Base-by-base conservation (phyloP, 2,797 vertebrate species). In the Tenualosa ilisha region DNA sequence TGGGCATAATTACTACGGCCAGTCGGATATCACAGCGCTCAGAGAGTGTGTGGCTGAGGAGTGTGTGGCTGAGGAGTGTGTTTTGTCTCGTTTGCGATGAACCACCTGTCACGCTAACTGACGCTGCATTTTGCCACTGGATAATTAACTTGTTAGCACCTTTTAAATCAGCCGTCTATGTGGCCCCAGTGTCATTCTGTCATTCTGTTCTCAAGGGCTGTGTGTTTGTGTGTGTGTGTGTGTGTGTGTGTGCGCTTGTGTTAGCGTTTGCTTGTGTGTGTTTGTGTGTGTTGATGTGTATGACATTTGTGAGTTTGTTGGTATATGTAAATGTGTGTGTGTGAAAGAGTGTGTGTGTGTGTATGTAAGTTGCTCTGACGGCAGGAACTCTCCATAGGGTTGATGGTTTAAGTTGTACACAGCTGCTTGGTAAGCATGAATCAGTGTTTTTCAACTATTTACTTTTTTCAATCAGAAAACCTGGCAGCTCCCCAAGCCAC, bases 381-480 rank as follows among this genome's bases (percentile, higher is more conserved):
- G 68, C 68, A 75, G 37, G 15, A 43, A 15, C 15, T 20, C 31
- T 40, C 68, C 68, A 37, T 37, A 6, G 68, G 68, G 68, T 31
- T 75, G 68, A 8, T 1, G 13, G 68, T 20, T 75, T 13, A 40
- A 15, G 31, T 13, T 40, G 31, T 7, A 75, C 37, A 40, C 68
- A 75, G 68, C 68, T 75, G 31, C 40, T 75, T 17, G 31, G 68
- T 31, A 43, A 43, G 68, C 68, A 75, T 75, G 68, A 75, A 75
- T 75, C 68, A 75, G 31, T 75, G 68, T 75, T 75, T 75, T 75
- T 43, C 3, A 4, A 0, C 11, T n/a, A 13, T 68, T 7, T 72
- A 6, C 2, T 43, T 40, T 22, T 8, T 22, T 46, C 26, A 6
- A 75, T 43, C 40, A 20, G 72, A 20, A 43, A 46, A 40, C 15